Evolutionary conservation across 2,888 invertebrate genomes (phyloP).

Genomic region (Corythucha ciliata): DNA sequence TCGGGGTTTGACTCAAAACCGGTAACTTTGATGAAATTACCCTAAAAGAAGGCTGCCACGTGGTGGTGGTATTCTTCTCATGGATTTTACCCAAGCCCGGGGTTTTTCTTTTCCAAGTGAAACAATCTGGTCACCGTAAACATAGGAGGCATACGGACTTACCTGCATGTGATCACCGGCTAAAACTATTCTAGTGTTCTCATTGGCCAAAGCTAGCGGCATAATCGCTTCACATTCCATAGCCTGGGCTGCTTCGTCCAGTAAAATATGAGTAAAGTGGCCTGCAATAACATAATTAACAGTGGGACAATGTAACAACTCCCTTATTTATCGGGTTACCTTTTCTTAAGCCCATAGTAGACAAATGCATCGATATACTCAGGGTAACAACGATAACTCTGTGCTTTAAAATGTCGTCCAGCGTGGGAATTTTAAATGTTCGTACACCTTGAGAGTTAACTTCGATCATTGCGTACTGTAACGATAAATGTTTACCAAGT

Average conservation of each 20-base stretch:
- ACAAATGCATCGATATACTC: slow-evolving; percentile 65
- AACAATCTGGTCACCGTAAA: background rate
- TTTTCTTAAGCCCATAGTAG: slow-evolving; percentile 55
- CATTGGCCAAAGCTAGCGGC: slow-evolving; percentile 63
- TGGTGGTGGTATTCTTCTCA: too few species aligned
- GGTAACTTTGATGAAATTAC: too few species aligned
- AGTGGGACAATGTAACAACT: background rate
- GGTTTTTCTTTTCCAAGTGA: background rate
- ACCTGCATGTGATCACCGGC: slow-evolving; percentile 76
- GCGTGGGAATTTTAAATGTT: slow-evolving; percentile 58
- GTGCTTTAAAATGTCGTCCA: slow-evolving; percentile 60
- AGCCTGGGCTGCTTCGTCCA: slow-evolving; percentile 81
- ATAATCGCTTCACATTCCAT: slow-evolving; percentile 78
- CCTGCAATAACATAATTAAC: too few species aligned
- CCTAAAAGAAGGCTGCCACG: too few species aligned
- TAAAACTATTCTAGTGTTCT: slow-evolving; percentile 62
- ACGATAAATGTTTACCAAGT: slow-evolving; percentile 30
- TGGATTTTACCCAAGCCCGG: too few species aligned
- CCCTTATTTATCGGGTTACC: slow-evolving; percentile 41
- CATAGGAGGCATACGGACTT: slow-evolving; percentile 11
- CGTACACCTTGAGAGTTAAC: slow-evolving; percentile 45
- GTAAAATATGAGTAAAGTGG: slow-evolving; percentile 67
- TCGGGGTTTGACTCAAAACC: too few species aligned
- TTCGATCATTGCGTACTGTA: slow-evolving; percentile 64
- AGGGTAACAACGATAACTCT: slow-evolving; percentile 69